Percentiles rank a stretch among this genome's conserved stretches.
Conservation (phyloP, 2,797 vertebrate genomes). For the Hippoglossus hippoglossus region DNA sequence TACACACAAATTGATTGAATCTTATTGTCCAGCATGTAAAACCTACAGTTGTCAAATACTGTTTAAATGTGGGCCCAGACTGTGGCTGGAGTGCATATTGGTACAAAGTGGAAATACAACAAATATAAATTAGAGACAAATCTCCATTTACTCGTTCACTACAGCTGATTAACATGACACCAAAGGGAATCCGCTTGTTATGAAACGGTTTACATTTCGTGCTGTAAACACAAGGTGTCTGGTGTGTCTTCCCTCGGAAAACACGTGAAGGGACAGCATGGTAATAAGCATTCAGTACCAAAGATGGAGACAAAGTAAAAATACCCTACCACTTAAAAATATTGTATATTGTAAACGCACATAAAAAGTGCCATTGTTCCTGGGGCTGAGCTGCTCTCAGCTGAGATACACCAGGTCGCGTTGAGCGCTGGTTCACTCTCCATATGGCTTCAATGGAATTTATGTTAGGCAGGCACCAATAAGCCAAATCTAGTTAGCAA, state of each 20-base stretch:
- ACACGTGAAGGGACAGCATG: not conserved
- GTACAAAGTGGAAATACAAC: not conserved
- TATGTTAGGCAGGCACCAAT: constrained; percentile 85
- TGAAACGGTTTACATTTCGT: constrained; percentile 1
- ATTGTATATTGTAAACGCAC: constrained; percentile 10
- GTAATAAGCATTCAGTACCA: constrained; percentile 3
- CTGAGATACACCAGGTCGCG: constrained; percentile 43
- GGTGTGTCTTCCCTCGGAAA: constrained; percentile 8
- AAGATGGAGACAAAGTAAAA: constrained; percentile 28
- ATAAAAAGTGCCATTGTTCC: constrained; percentile 46
- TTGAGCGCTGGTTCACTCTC: constrained; percentile 55
- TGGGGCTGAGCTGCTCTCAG: constrained; percentile 21
- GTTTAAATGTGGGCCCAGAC: not conserved
- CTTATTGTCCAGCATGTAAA: too few species aligned
- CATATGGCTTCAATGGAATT: constrained; percentile 85
- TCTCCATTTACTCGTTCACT: constrained; percentile 3
- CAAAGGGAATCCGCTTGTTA: constrained; percentile 7
- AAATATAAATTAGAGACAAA: not conserved
- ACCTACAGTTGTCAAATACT: too few species aligned
- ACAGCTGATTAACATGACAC: constrained; percentile 8
- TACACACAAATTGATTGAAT: too few species aligned
- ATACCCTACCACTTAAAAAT: not conserved
- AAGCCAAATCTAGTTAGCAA: constrained; percentile 83
- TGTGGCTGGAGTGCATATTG: not conserved
- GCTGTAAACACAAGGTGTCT: constrained; percentile 19